Conservation (phyloP, 2,888 invertebrate species). For the Hymenopus coronatus region DNA sequence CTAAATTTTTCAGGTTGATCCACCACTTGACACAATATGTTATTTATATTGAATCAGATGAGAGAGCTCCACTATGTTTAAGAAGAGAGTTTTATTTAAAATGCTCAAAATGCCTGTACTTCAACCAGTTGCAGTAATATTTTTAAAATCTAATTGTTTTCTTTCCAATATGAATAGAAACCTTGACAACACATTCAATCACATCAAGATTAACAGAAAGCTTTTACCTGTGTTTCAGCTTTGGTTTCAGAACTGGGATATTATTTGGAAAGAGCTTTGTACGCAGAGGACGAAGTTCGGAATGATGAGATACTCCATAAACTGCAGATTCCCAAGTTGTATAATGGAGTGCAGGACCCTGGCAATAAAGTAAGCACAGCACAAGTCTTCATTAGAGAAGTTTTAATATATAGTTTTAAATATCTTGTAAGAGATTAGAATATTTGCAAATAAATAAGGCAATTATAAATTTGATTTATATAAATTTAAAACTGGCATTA, state of each 20-base stretch:
- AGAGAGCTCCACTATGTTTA: too few relatives aligned
- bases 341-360: slow-evolving; percentile 63
- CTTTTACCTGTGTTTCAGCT: slow-evolving; percentile 54
- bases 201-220: neutral
- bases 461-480: too few relatives aligned
- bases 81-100: too few relatives aligned
- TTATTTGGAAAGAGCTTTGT: slow-evolving; percentile 62
- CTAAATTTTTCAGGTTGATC: too few relatives aligned
- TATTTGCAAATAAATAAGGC: slow-evolving; percentile 51
- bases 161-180: neutral
- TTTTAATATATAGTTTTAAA: slow-evolving; percentile 47
- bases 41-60: too few relatives aligned
- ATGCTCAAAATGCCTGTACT: too few relatives aligned
- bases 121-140: neutral
- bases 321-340: slow-evolving; percentile 90
- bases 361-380: neutral
- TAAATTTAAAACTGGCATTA: too few relatives aligned
- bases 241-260: slow-evolving; percentile 63
- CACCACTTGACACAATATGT: too few relatives aligned
- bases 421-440: slow-evolving; percentile 69
- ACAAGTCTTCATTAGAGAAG: neutral
- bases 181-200: neutral
- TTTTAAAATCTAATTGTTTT: neutral
- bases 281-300: slow-evolving; percentile 65
- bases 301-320: slow-evolving; percentile 64